These are phyloP conservation scores for Orchestia grillus DNA, from an alignment of 1,140 invertebrate genomes.

Conservation along the genomic window DNA sequence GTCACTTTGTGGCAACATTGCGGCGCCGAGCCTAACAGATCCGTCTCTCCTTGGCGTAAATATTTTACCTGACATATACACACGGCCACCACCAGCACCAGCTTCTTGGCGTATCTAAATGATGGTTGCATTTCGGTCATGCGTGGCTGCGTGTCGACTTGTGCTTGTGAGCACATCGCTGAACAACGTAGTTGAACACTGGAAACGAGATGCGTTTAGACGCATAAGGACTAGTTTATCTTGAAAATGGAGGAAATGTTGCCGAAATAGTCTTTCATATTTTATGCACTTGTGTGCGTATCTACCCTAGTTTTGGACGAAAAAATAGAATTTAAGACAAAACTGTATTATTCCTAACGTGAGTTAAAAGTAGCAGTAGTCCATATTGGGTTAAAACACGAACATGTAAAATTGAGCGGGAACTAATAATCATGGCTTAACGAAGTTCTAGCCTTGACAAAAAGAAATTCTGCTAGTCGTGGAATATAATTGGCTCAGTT, in stretches of 20 bases:
- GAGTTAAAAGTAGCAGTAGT: no score
- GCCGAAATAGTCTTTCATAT: no score
- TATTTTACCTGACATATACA: slow-evolving; percentile 40
- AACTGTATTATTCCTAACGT: no score
- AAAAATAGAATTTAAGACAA: no score
- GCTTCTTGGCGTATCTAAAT: not conserved
- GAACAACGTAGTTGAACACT: not conserved
- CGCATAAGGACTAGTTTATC: not conserved
- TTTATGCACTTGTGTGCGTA: no score
- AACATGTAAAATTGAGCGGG: no score
- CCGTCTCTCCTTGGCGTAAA: slow-evolving; percentile 20
- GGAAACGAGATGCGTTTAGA: not conserved
- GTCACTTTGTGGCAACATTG: not conserved
- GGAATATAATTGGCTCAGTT: not conserved
- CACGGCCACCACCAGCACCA: not conserved
- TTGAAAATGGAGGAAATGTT: no score
- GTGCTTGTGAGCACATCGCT: not conserved
- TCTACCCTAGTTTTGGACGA: no score
- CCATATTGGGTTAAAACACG: no score
- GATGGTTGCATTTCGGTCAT: not conserved
- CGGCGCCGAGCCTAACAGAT: slow-evolving; percentile 1
- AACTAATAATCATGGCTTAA: not conserved
- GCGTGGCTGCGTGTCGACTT: not conserved
- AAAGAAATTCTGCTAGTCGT: not conserved
- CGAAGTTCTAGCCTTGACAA: not conserved